phyloP scores from a whole-genome alignment of 2,113 vertebrate genomes.

The Abramis brama region DNA sequence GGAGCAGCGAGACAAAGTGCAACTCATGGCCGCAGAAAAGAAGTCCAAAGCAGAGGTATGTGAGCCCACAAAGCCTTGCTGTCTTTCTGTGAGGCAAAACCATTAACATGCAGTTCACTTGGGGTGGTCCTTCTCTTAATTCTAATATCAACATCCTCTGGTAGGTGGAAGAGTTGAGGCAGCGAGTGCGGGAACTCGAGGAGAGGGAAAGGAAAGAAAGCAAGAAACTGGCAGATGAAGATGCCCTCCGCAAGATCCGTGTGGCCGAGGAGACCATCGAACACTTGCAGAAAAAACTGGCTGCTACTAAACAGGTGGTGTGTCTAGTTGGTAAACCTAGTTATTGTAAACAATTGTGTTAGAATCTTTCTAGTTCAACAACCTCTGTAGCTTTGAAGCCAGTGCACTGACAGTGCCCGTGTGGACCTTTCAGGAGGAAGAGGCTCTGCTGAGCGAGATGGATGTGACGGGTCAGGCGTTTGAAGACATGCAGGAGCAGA shows the following conservation, averaged over 20 bases:
- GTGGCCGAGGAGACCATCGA: conserved; percentile 91
- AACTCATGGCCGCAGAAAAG: conserved; percentile 92
- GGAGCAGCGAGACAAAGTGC: conserved; percentile 92
- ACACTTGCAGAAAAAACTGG: conserved; percentile 90
- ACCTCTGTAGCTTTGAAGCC: background rate
- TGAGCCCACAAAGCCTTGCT: background rate
- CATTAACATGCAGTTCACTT: background rate
- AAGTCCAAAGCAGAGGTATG: conserved; percentile 92
- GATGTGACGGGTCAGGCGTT: conserved; percentile 94
- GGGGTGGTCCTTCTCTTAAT: background rate
- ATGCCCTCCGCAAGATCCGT: conserved; percentile 87
- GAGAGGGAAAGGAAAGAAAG: conserved; percentile 89
- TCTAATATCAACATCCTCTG: background rate
- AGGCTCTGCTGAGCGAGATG: conserved; percentile 93
- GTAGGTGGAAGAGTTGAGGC: conserved; percentile 86
- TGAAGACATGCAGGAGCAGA: conserved; percentile 97
- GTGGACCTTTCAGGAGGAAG: conserved; percentile 82
- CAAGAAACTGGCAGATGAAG: conserved; percentile 92
- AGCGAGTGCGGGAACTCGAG: conserved; percentile 86
- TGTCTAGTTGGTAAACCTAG: background rate
- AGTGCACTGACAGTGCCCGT: background rate
- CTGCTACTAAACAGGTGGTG: conserved; percentile 93
- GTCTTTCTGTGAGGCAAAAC: background rate
- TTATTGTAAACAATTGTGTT: background rate
- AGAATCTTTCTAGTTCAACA: background rate